These are phyloP conservation scores for Thymelicus sylvestris DNA, from an alignment of 2,888 invertebrate genomes.

Conservation along the genomic window DNA sequence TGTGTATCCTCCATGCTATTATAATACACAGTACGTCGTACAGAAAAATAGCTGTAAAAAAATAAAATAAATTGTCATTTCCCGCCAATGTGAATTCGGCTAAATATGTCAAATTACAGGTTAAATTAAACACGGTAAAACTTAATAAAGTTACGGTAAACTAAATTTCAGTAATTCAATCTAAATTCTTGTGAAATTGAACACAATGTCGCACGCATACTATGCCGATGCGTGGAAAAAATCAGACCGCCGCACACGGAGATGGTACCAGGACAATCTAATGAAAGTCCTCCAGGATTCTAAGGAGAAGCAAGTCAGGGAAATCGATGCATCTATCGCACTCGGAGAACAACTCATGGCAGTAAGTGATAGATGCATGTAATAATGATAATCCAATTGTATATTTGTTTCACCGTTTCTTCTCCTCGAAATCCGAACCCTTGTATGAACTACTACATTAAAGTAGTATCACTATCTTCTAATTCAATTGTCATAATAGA, in stretches of 20 bases:
- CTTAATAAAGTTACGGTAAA: not conserved
- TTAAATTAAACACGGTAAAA: not conserved
- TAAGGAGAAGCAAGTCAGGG: conserved; percentile 68
- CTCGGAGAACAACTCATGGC: conserved; percentile 59
- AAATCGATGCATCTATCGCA: conserved; percentile 63
- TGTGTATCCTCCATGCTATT: too few species aligned
- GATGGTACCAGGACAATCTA: conserved; percentile 67
- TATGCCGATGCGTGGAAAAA: conserved; percentile 55
- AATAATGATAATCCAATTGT: not conserved
- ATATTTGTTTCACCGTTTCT: too few species aligned
- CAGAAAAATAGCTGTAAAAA: not conserved
- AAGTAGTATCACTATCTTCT: too few species aligned
- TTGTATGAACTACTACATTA: too few species aligned
- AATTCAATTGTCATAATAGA: conserved; percentile 46
- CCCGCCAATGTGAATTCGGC: not conserved
- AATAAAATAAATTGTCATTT: not conserved
- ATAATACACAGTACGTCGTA: too few species aligned
- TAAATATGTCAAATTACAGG: not conserved
- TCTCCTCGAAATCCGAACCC: too few species aligned
- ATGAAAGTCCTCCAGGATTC: conserved; percentile 58
- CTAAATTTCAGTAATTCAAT: not conserved
- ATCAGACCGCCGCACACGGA: conserved; percentile 54
- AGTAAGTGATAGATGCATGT: conserved; percentile 49
- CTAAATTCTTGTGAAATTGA: conserved; percentile 10
- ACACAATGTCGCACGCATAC: conserved; percentile 55